Conservation (phyloP, 2,797 vertebrate species). For the Buphagus erythrorhynchus region DNA sequence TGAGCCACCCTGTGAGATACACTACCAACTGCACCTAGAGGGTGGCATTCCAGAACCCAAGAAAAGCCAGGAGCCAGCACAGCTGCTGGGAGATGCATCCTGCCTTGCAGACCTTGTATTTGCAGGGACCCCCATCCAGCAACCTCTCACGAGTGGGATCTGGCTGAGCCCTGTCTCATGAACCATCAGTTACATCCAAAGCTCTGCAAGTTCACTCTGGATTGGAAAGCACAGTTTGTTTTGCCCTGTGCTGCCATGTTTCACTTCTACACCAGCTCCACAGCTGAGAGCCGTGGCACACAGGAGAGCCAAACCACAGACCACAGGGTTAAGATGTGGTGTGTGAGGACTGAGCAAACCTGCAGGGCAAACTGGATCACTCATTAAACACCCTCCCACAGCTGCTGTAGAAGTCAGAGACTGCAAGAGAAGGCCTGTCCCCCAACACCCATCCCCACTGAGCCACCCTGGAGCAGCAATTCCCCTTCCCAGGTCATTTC, state of each 20-base stretch:
- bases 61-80: not conserved
- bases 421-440: not conserved
- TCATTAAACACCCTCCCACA: not conserved
- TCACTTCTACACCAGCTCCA: not conserved
- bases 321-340: not conserved
- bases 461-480: not conserved
- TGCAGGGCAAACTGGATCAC: not conserved
- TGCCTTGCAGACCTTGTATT: not conserved
- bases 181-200: not conserved
- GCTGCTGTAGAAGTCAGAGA: not conserved
- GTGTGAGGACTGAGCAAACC: not conserved
- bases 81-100: not conserved
- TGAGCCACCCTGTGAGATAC: not conserved
- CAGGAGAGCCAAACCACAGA: not conserved
- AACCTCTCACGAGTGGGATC: not conserved
- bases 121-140: not conserved
- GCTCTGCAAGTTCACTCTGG: not conserved
- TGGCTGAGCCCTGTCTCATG: fast-evolving
- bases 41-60: not conserved
- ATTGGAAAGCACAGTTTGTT: not conserved
- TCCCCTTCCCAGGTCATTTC: not conserved
- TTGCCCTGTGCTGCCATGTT: not conserved
- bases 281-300: not conserved
- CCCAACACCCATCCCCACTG: not conserved
- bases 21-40: not conserved